These are phyloP conservation scores for Emydoidea blandingii DNA, from an alignment of 2,797 vertebrate species.

Conservation along the genomic window DNA sequence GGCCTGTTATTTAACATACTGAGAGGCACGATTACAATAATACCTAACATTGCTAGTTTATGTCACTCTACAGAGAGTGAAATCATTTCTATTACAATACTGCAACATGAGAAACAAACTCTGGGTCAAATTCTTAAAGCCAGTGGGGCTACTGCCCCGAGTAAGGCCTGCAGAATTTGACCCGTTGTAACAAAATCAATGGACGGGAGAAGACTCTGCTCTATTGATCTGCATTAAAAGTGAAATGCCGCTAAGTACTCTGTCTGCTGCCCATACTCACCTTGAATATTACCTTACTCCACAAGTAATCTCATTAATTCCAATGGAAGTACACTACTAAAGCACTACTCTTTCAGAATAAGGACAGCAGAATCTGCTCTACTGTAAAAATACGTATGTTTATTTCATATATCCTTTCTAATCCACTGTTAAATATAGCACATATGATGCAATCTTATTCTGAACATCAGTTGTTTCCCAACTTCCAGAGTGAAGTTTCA, in stretches of 20 bases:
- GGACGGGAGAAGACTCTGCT: neutral
- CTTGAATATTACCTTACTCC: neutral
- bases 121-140: neutral
- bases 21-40: neutral
- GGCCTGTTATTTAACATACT: neutral
- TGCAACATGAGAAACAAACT: neutral
- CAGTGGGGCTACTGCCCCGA: neutral
- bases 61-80: neutral
- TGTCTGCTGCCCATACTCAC: neutral
- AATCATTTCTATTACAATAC: neutral
- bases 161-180: neutral
- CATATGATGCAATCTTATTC: neutral
- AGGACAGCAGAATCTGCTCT: neutral
- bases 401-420: neutral
- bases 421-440: neutral
- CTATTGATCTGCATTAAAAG: neutral
- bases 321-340: neutral
- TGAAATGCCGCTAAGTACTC: neutral
- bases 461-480: neutral
- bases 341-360: neutral
- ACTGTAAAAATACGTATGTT: neutral
- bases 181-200: neutral
- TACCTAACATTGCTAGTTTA: accelerated
- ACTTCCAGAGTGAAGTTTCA: neutral
- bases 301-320: neutral